Percentiles rank a stretch among this genome's conserved stretches.
Conservation (phyloP, 2,113 vertebrate genomes). For the Etheostoma cragini region DNA sequence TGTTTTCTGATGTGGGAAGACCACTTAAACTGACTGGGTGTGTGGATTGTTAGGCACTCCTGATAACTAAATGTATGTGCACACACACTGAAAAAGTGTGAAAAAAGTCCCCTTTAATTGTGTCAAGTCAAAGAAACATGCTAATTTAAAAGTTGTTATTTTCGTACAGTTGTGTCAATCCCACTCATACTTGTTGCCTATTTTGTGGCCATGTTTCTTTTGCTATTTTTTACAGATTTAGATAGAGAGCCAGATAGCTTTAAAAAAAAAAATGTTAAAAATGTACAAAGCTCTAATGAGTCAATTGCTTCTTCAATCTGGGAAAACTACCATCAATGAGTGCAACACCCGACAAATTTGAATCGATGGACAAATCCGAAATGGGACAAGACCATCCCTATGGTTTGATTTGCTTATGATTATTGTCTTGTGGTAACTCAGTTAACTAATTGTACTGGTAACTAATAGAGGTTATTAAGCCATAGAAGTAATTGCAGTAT, state of each 20-base stretch:
- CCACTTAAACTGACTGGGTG: no score
- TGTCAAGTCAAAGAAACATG: not conserved
- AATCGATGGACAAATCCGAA: not conserved
- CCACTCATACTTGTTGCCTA: not conserved
- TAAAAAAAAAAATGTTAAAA: no score
- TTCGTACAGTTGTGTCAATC: not conserved
- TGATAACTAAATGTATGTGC: no score
- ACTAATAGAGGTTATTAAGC: not conserved
- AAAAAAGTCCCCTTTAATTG: no score
- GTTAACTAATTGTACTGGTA: not conserved
- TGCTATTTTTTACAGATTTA: not conserved
- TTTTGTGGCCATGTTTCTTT: not conserved
- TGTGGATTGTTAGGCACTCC: no score
- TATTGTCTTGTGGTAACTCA: not conserved
- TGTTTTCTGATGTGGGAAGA: no score
- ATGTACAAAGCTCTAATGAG: not conserved
- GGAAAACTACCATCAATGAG: not conserved
- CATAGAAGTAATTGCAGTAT: not conserved
- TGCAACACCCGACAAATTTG: not conserved
- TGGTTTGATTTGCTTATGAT: not conserved
- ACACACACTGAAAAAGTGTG: no score
- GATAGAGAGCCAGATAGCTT: not conserved
- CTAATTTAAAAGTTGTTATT: not conserved
- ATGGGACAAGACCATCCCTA: not conserved
- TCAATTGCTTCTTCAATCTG: not conserved